Evolutionary conservation across 2,113 vertebrate species (phyloP).

Genomic region (Zosterops japonicus): DNA sequence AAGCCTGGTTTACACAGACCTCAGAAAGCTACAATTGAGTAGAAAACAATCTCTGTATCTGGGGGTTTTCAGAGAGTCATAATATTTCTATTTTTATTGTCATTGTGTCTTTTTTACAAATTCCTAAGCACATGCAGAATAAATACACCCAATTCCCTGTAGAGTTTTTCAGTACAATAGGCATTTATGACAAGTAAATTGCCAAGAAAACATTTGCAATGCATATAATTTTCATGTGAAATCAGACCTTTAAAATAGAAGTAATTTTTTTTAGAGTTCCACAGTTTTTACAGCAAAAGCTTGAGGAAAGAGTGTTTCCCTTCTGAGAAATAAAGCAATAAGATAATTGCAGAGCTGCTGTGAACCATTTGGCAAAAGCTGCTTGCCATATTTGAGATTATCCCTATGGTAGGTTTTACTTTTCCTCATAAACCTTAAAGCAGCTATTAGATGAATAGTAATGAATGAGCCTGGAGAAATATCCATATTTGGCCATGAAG

Average conservation of each 20-base stretch:
- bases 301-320: conserved; percentile 13
- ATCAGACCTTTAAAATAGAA: conserved; percentile 53
- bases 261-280: not conserved
- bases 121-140: conserved; percentile 34
- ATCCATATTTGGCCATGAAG: not conserved
- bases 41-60: conserved; percentile 33
- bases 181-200: conserved; percentile 72
- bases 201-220: conserved; percentile 68
- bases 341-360: conserved; percentile 19
- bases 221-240: conserved; percentile 68
- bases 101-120: conserved; percentile 58
- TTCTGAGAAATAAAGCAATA: conserved; percentile 61
- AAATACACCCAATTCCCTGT: conserved; percentile 35
- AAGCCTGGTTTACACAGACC: conserved; percentile 31
- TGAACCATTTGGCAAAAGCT: conserved; percentile 43
- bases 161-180: conserved; percentile 44
- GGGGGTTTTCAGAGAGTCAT: conserved; percentile 44
- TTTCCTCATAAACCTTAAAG: conserved; percentile 25
- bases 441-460: conserved; percentile 20
- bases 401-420: conserved; percentile 5
- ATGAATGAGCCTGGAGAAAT: conserved; percentile 22
- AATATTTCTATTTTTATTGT: conserved; percentile 69
- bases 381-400: conserved; percentile 1
- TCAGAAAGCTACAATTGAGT: conserved; percentile 30
- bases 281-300: conserved; percentile 50